phyloP scores from a whole-genome alignment of 1,140 invertebrate species.

The Diuraphis noxia region DNA sequence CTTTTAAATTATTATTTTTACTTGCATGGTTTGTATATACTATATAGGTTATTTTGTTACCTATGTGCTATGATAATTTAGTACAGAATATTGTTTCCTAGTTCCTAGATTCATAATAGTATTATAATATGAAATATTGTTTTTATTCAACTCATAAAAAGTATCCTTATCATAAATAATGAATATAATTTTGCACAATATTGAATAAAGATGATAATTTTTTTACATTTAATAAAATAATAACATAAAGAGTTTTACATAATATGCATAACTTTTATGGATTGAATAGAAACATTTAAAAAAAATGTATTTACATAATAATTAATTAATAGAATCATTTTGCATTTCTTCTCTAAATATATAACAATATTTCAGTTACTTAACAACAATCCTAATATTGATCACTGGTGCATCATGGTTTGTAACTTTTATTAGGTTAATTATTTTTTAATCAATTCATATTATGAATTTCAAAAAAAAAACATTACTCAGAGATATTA shows the following conservation, averaged over 20 bases:
- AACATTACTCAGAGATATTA: background rate
- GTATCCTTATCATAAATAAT: background rate
- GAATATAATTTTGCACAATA: background rate
- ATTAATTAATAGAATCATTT: background rate
- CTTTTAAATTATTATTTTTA: no score
- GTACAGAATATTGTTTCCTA: no score
- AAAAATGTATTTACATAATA: no score
- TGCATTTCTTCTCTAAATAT: background rate
- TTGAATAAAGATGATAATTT: background rate
- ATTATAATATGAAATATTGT: background rate
- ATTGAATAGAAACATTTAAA: background rate
- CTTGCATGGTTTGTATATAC: no score
- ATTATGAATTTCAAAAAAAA: background rate
- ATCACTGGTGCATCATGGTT: background rate
- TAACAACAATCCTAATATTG: background rate
- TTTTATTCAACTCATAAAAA: background rate
- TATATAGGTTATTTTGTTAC: no score
- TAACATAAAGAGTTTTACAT: background rate
- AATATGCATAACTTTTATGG: background rate
- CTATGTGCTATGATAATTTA: no score
- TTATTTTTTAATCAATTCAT: background rate
- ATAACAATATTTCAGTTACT: background rate
- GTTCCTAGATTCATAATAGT: no score
- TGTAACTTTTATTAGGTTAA: background rate
- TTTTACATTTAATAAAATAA: background rate